These are phyloP conservation scores for Orchesella cincta DNA, from an alignment of 1,140 invertebrate genomes.

Conservation along the genomic window DNA sequence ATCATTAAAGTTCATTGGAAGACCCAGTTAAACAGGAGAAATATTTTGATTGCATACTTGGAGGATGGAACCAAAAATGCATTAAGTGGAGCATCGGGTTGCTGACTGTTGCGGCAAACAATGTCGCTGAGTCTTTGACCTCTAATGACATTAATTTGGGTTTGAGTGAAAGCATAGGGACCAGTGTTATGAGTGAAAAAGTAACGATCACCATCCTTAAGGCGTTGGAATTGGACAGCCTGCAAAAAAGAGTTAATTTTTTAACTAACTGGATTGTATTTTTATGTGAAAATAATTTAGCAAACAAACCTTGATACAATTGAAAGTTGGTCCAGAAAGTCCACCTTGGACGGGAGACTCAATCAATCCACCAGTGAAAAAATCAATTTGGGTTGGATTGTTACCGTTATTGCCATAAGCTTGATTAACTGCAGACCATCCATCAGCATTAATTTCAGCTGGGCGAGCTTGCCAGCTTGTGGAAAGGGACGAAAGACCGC, in stretches of 20 bases:
- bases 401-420: slow-evolving; percentile 8
- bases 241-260: background rate
- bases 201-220: slow-evolving; percentile 59
- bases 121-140: slow-evolving; percentile 18
- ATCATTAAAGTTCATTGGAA: too few relatives aligned
- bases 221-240: slow-evolving; percentile 60
- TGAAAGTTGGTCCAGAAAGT: slow-evolving; percentile 64
- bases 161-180: slow-evolving; percentile 53
- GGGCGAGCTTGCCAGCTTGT: background rate
- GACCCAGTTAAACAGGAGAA: too few relatives aligned
- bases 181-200: slow-evolving; percentile 58
- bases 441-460: slow-evolving; percentile 1
- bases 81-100: background rate
- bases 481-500: slow-evolving; percentile 45
- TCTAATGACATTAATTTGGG: slow-evolving; percentile 37
- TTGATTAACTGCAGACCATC: slow-evolving; percentile 9
- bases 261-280: background rate
- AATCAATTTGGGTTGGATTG: slow-evolving; percentile 60
- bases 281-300: slow-evolving; percentile 64
- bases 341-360: slow-evolving; percentile 58
- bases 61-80: slow-evolving; percentile 10
- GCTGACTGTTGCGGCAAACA: slow-evolving; percentile 32
- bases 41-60: background rate
- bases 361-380: slow-evolving; percentile 60
- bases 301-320: too few relatives aligned